Conservation (phyloP, 2,797 vertebrate species). For the Notoglanidium macrostoma region DNA sequence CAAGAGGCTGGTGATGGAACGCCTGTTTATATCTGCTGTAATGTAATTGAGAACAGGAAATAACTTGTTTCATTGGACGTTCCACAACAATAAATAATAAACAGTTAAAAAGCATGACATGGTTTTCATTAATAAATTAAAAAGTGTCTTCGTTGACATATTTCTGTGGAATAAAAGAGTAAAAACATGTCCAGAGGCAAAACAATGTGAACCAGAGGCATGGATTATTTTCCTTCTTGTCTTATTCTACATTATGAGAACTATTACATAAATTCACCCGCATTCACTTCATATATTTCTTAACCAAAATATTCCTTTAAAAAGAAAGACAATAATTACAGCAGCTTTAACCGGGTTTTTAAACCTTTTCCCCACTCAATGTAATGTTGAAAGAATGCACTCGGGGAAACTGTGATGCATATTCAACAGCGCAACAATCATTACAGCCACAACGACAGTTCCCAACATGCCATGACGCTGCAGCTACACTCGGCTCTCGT, state of each 20-base stretch:
- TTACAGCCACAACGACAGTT: constrained; percentile 42
- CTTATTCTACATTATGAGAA: not conserved
- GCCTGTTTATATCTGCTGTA: not conserved
- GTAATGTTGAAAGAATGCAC: constrained; percentile 7
- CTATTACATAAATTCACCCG: too few species aligned
- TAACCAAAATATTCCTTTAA: not conserved
- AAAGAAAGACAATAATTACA: not conserved
- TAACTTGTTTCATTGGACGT: not conserved
- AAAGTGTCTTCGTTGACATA: not conserved
- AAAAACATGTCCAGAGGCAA: not conserved
- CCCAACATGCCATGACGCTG: constrained; percentile 39
- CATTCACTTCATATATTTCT: not conserved
- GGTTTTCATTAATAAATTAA: not conserved
- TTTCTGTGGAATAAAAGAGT: not conserved
- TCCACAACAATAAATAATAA: not conserved
- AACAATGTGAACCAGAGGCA: not conserved
- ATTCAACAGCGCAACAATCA: constrained; percentile 33
- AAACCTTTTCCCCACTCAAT: not conserved
- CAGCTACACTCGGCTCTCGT: constrained; percentile 8
- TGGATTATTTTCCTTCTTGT: too few species aligned
- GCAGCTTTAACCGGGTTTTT: constrained; percentile 1
- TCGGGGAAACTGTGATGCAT: constrained; percentile 47
- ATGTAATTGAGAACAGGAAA: not conserved
- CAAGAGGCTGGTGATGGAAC: not conserved
- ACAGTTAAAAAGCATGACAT: not conserved